Percentiles rank a stretch among this genome's conserved stretches.
These are phyloP conservation scores for Mellilla xanthometata DNA, from an alignment of 2,888 invertebrate species.

Conservation along the genomic window DNA sequence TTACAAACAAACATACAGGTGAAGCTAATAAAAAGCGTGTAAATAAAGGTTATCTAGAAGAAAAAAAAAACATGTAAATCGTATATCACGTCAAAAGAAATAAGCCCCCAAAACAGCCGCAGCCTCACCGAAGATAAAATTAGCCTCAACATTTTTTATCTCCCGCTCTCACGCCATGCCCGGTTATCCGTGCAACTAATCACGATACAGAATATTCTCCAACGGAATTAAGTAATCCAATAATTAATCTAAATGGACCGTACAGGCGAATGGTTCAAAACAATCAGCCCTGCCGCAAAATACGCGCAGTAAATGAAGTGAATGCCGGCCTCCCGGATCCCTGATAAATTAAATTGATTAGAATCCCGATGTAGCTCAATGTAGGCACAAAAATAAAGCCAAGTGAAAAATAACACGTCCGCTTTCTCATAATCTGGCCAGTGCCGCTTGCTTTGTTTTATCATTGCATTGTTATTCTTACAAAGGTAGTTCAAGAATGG, in stretches of 20 bases:
- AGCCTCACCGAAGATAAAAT: constrained; percentile 1
- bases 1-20: no score
- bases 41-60: no score
- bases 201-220: constrained; percentile 62
- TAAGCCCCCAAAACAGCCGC: not conserved
- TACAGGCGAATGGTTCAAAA: constrained; percentile 82
- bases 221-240: constrained; percentile 81
- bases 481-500: no score
- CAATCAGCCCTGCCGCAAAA: constrained; percentile 82
- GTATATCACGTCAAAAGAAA: not conserved
- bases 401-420: constrained; percentile 72
- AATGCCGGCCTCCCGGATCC: constrained; percentile 80
- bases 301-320: constrained; percentile 83
- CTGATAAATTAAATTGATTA: constrained; percentile 83
- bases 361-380: constrained; percentile 71
- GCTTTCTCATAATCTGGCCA: constrained; percentile 48
- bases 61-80: no score
- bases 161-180: constrained; percentile 16
- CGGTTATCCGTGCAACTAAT: constrained; percentile 39
- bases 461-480: no score
- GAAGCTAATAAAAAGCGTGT: no score
- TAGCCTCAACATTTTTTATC: constrained; percentile 15
- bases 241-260: constrained; percentile 83
- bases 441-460: not conserved
- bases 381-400: constrained; percentile 76